These are phyloP conservation scores for Amazona ochrocephala DNA, from an alignment of 2,797 vertebrate genomes.

Conservation along the genomic window DNA sequence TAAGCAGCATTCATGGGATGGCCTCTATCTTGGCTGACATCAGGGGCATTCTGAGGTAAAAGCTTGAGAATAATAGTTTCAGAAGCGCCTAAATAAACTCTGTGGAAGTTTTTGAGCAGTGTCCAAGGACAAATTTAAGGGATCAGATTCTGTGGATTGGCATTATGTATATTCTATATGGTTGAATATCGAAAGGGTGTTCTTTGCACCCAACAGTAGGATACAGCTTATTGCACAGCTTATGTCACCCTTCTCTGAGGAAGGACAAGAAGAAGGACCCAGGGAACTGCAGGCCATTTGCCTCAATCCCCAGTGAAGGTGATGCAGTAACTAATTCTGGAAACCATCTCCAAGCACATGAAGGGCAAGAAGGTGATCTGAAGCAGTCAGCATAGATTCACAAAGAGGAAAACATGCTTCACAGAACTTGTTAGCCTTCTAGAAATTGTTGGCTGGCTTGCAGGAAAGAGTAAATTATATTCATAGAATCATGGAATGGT, in stretches of 20 bases:
- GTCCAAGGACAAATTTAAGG: not conserved
- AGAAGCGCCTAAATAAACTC: not conserved
- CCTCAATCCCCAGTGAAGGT: not conserved
- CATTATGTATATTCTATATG: not conserved
- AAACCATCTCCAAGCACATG: not conserved
- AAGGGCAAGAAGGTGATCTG: not conserved
- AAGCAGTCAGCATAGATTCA: not conserved
- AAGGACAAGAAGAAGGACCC: not conserved
- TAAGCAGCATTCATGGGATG: not conserved
- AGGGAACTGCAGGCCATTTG: not conserved
- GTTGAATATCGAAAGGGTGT: not conserved
- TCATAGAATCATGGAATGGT: not conserved
- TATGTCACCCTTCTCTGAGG: not conserved
- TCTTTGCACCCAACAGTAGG: accelerated
- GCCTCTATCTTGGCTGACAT: not conserved
- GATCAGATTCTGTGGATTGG: not conserved
- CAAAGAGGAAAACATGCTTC: not conserved
- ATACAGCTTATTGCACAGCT: not conserved
- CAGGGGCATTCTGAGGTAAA: not conserved
- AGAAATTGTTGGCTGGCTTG: not conserved
- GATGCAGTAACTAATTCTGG: not conserved
- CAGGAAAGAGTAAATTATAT: not conserved
- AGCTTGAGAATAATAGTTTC: not conserved
- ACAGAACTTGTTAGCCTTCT: not conserved
- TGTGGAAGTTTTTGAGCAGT: not conserved